Evolutionary conservation across 2,888 invertebrate genomes (phyloP), one percentile per base, ranked within the genome.

Genomic region (Acrobasis suavella): DNA sequence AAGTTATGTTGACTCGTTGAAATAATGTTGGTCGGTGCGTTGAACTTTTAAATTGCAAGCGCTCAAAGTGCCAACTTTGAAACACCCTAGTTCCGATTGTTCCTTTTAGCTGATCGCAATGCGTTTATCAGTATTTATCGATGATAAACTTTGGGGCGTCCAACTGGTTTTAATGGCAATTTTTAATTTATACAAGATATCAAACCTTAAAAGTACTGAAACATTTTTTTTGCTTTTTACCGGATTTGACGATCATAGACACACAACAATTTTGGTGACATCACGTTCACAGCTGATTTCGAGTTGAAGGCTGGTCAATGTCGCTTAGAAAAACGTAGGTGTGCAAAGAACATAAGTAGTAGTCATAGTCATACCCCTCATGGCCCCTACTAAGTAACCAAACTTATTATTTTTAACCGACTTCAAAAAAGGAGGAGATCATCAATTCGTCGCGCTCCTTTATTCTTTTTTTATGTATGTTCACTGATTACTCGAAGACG

Each of bases 251-350:
- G 38, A 9, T 32, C 22, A 38, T 16, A 32, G 83, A 82, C 82
- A 68, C 71, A 79, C 78, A 81, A 77, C 69, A 67, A 64, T 64
- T 68, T 65, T 65, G 67, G 82, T 91, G 90, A 91, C 84, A 87
- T 91, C 91, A 91, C 71, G 72, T 71, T 72, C 83, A 76, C 89
- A 89, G 90, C 89, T 90, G 90, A 85, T 87, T 78, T 71, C 64
- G 72, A 73, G 88, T 89, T 90, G 89, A 90, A 91, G 91, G 91
- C 81, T 88, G 87, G 87, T 87, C 88, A 84, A 77, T 75, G 71
- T 64, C 73, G 72, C 73, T 65, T 42, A n/a, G 17, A 58, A 64
- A 70, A 64, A 70, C 74, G 78, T 84, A 84, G 82, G 81, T 82
- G 81, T 77, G 70, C 72, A 74, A 66, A 65, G 67, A 66, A 60